Evolutionary conservation across 2,888 invertebrate species (phyloP).

Genomic region (Synanthedon vespiformis): DNA sequence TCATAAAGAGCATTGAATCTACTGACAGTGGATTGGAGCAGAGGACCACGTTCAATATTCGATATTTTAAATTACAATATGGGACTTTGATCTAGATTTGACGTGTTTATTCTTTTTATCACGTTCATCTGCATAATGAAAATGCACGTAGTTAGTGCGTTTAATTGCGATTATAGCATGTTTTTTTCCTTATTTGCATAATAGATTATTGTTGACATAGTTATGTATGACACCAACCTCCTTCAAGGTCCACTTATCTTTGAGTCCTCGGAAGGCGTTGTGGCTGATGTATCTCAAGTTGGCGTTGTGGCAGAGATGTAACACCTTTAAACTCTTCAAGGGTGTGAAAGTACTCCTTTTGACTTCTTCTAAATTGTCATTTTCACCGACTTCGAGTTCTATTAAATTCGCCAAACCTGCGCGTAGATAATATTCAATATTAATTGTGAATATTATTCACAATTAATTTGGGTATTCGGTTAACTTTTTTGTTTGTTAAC

Average conservation of each 20-base stretch:
- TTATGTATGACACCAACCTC: conserved; percentile 46
- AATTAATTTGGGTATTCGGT: not conserved
- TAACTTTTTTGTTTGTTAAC: too few relatives aligned
- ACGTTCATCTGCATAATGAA: not conserved
- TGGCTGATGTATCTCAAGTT: conserved; percentile 69
- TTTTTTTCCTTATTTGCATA: conserved; percentile 7
- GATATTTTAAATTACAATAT: too few relatives aligned
- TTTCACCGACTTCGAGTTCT: conserved; percentile 72
- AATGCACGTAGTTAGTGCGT: not conserved
- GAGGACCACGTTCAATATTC: too few relatives aligned
- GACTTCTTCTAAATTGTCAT: conserved; percentile 67
- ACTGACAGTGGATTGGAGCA: too few relatives aligned
- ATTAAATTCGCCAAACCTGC: conserved; percentile 66
- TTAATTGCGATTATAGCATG: conserved; percentile 5
- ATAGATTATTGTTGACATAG: conserved; percentile 4
- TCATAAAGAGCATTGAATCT: too few relatives aligned
- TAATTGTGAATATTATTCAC: not conserved
- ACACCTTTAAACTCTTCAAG: conserved; percentile 48
- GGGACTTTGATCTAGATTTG: too few relatives aligned
- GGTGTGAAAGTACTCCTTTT: conserved; percentile 65
- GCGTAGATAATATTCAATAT: conserved; percentile 9
- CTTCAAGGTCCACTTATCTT: conserved; percentile 60
- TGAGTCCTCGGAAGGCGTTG: conserved; percentile 66
- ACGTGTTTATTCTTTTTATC: too few relatives aligned
- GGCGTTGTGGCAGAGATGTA: conserved; percentile 65